These are phyloP conservation scores for Drosophila bocqueti DNA, from an alignment of 1,140 invertebrate genomes.

Conservation along the genomic window DNA sequence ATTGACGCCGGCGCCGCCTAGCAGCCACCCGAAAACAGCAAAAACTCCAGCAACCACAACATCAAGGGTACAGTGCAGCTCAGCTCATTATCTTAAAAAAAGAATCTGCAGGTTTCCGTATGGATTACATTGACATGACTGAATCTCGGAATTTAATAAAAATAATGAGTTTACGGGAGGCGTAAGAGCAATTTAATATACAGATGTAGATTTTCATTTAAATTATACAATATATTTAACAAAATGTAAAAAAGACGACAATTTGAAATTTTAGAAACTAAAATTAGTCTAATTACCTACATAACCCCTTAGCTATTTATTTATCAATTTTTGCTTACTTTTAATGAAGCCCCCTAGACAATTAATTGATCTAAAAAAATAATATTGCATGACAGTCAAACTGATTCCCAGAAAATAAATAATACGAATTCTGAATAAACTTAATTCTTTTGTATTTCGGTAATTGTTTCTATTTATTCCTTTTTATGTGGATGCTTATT, in stretches of 20 bases:
- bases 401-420: background rate
- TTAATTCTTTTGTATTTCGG: background rate
- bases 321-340: background rate
- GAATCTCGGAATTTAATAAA: background rate
- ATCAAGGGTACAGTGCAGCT: conserved; percentile 72
- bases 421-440: background rate
- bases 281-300: background rate
- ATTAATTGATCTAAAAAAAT: too few relatives aligned
- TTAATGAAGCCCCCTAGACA: background rate
- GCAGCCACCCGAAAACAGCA: conserved; percentile 67
- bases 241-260: background rate
- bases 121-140: background rate
- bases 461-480: too few relatives aligned
- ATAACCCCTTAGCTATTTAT: background rate
- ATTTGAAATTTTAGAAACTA: background rate
- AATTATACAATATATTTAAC: too few relatives aligned
- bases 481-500: too few relatives aligned
- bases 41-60: conserved; percentile 31
- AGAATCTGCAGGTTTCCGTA: background rate
- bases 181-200: background rate
- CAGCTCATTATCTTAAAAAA: conserved; percentile 52
- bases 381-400: background rate
- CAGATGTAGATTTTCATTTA: background rate
- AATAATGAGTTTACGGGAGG: background rate
- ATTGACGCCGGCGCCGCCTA: conserved; percentile 65